Evolutionary conservation across 2,797 vertebrate genomes (phyloP).

Genomic region (Gallirallus australis): DNA sequence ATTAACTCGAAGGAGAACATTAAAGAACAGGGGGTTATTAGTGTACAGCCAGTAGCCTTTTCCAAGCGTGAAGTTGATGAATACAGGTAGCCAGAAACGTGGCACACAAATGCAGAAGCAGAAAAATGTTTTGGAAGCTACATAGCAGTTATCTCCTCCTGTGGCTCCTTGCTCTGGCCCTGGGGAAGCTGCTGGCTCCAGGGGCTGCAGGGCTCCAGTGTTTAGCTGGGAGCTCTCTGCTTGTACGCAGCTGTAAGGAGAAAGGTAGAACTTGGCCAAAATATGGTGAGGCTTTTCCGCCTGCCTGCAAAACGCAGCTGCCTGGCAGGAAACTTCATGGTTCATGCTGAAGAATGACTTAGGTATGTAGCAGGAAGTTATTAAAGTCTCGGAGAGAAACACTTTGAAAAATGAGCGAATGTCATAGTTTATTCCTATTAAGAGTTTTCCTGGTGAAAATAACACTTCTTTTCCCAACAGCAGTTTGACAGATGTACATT

Average conservation of each 20-base stretch:
- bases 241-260: neutral
- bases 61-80: neutral
- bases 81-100: constrained; percentile 36
- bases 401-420: constrained; percentile 10
- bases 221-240: neutral
- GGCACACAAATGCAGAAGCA: accelerated
- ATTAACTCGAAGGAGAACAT: constrained; percentile 60
- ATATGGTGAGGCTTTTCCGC: neutral
- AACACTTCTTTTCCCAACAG: neutral
- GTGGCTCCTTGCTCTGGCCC: accelerated
- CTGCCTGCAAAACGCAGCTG: neutral
- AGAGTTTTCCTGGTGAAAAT: constrained; percentile 27
- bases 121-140: neutral
- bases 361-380: neutral
- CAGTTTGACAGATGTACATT: constrained; percentile 19
- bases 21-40: constrained; percentile 52
- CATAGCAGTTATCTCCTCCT: neutral
- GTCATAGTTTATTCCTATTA: constrained; percentile 22
- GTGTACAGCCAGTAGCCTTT: neutral
- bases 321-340: neutral
- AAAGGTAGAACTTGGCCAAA: neutral
- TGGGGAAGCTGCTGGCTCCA: neutral
- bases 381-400: constrained; percentile 1
- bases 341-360: neutral
- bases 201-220: neutral